Conservation (phyloP, 2,797 vertebrate genomes). For the Cetoscarus ocellatus region DNA sequence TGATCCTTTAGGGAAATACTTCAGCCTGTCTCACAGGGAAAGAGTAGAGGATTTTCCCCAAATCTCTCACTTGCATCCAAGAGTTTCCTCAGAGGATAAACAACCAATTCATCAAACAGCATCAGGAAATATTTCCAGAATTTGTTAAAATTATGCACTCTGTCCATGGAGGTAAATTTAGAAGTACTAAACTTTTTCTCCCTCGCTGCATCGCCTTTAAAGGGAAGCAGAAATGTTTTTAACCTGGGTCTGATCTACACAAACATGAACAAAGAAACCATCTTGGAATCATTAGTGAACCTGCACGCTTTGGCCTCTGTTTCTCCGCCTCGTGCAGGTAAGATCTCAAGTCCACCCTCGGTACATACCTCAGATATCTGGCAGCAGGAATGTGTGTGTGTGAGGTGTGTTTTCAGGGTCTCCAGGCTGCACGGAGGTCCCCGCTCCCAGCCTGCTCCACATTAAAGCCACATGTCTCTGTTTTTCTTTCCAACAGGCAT, state of each 20-base stretch:
- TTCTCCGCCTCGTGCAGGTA: constrained; percentile 47
- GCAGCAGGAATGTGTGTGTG: constrained; percentile 78
- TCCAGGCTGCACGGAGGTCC: constrained; percentile 88
- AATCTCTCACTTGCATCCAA: constrained; percentile 24
- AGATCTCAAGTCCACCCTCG: constrained; percentile 44
- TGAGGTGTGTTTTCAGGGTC: constrained; percentile 87
- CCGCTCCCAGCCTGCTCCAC: constrained; percentile 88
- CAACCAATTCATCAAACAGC: constrained; percentile 29
- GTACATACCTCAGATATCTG: constrained; percentile 71
- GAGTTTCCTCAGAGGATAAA: constrained; percentile 39
- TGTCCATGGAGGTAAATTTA: background rate
- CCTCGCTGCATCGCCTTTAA: background rate
- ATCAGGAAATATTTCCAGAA: constrained; percentile 10
- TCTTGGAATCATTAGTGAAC: constrained; percentile 49
- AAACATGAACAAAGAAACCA: constrained; percentile 20
- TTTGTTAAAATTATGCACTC: constrained; percentile 1
- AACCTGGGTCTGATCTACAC: constrained; percentile 10
- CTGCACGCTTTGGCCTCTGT: constrained; percentile 12
- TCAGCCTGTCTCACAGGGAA: constrained; percentile 4
- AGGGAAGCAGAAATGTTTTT: constrained; percentile 18
- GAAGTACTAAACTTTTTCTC: background rate
- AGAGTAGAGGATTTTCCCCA: constrained; percentile 30
- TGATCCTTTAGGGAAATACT: constrained; percentile 38
- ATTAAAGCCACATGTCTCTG: constrained; percentile 91
- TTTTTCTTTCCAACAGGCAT: constrained; percentile 70